Percentiles rank a stretch among this genome's conserved stretches.
phyloP scores from a whole-genome alignment of 2,888 invertebrate genomes.

The Chymomyza fuscimana region DNA sequence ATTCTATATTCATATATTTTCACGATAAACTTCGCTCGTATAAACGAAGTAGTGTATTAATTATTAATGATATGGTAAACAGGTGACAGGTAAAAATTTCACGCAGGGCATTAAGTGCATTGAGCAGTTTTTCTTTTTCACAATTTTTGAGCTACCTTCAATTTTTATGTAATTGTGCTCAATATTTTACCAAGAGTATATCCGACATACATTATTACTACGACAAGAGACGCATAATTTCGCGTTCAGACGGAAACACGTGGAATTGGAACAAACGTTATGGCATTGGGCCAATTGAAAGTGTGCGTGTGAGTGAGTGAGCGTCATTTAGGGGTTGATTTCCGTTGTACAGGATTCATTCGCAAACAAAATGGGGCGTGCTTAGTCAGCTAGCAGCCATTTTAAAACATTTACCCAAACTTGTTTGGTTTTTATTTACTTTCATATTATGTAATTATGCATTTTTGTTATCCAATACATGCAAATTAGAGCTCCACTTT shows the following conservation, averaged over 20 bases:
- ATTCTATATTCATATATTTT: too few species aligned
- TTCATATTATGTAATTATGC: not conserved
- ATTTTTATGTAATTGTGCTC: not conserved
- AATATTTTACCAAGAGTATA: not conserved
- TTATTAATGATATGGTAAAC: too few species aligned
- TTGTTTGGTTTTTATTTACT: constrained; percentile 8
- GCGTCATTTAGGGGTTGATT: constrained; percentile 59
- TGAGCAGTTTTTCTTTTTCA: too few species aligned
- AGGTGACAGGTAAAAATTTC: too few species aligned
- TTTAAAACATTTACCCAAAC: constrained; percentile 44
- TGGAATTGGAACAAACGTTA: not conserved
- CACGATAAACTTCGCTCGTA: too few species aligned
- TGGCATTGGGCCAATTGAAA: not conserved
- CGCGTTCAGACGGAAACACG: not conserved
- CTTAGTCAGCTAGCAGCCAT: constrained; percentile 61
- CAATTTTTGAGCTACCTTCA: too few species aligned
- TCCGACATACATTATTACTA: not conserved
- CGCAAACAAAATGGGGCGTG: constrained; percentile 43
- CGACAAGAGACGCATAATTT: too few species aligned
- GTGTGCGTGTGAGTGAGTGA: not conserved
- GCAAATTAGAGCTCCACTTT: not conserved
- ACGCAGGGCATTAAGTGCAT: too few species aligned
- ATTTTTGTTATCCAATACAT: constrained; percentile 4
- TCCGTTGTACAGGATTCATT: constrained; percentile 4
- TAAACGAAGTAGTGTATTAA: too few species aligned